Base-by-base conservation (phyloP, 2,888 invertebrate genomes). In the Malthinus flaveolus region DNA sequence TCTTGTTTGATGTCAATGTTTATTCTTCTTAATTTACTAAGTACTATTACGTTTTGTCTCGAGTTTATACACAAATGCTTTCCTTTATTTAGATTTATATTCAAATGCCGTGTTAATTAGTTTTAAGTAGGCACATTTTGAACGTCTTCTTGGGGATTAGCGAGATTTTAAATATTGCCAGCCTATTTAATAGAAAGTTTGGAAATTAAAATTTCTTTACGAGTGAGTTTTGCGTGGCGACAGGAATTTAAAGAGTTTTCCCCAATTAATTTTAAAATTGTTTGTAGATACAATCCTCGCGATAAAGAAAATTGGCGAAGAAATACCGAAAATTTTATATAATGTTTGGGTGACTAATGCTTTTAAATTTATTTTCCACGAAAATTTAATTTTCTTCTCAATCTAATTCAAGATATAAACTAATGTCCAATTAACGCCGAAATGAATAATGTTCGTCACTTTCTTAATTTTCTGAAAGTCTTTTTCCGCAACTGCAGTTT, bases 361-460 rank as follows among this genome's bases (percentile, higher is more conserved):
- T 50, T 44, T 44, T 54, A 46, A 57, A 63, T 63, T 63, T 57
- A 60, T 63, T 60, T 60, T 57, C 50, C 57, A 54, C 57, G 49
- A 63, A 60, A 60, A 63, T 60, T 63, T 63, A 60, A 64, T 64
- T 62, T 64, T 55, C 56, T 59, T 53, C 57, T 37, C 49, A 51
- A 51, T 61, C 58, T 55, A 44, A 54, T 50, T 39, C 47, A 56
- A 61, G 61, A 64, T 63, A 65, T 63, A 61, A 67, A 66, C 61
- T 66, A 59, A 63, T 61, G 64, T 59, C 60, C 64, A 67, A 69
- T 68, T 68, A 68, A 68, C 66, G 61, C 62, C 54, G 61, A 60
- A 67, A 67, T 67, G 68, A 68, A 67, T 68, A 67, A 69, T 67
- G 64, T 62, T 64, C 62, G 52, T 59, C 63, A 62, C 63, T 59